A percentile compares a stretch with the other conserved stretches of the same genome.
phyloP scores from a whole-genome alignment of 53 echinoderm and acorn worm genomes.

The Astropecten irregularis region DNA sequence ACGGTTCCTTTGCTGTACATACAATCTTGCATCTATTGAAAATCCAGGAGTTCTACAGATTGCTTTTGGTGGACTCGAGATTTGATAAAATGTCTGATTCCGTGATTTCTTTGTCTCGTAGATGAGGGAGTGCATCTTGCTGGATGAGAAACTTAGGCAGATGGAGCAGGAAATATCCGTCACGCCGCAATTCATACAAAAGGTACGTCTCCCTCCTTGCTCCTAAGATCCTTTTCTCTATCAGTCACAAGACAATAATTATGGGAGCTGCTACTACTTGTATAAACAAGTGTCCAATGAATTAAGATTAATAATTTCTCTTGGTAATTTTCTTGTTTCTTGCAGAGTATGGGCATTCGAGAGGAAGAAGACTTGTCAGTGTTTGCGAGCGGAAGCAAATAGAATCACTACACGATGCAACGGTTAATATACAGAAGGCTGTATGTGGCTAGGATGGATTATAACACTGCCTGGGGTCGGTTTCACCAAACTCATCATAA shows the following conservation, averaged over 20 bases:
- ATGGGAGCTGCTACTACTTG: not conserved
- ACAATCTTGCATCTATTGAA: too few relatives aligned
- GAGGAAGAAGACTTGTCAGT: constrained; percentile 78
- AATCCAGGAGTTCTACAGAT: too few relatives aligned
- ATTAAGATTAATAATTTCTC: not conserved
- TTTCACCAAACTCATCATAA: too few relatives aligned
- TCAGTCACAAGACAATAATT: not conserved
- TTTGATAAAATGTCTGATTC: too few relatives aligned
- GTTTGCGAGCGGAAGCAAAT: constrained; percentile 60
- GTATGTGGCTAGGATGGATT: too few relatives aligned
- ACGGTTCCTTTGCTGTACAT: too few relatives aligned
- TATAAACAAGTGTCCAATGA: not conserved
- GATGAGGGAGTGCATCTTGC: constrained; percentile 90
- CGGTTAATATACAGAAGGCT: too few relatives aligned
- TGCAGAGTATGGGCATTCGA: constrained; percentile 88
- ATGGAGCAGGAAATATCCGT: constrained; percentile 96
- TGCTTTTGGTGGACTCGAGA: too few relatives aligned
- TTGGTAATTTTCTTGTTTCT: too few relatives aligned
- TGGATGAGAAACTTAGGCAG: constrained; percentile 85
- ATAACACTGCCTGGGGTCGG: too few relatives aligned
- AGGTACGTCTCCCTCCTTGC: constrained; percentile 55
- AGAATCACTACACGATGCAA: not conserved
- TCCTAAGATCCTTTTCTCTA: not conserved
- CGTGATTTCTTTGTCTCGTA: constrained; percentile 25
- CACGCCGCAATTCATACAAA: constrained; percentile 95